Evolutionary conservation across 2,797 vertebrate genomes (phyloP).

Genomic region (Meda fulgida): DNA sequence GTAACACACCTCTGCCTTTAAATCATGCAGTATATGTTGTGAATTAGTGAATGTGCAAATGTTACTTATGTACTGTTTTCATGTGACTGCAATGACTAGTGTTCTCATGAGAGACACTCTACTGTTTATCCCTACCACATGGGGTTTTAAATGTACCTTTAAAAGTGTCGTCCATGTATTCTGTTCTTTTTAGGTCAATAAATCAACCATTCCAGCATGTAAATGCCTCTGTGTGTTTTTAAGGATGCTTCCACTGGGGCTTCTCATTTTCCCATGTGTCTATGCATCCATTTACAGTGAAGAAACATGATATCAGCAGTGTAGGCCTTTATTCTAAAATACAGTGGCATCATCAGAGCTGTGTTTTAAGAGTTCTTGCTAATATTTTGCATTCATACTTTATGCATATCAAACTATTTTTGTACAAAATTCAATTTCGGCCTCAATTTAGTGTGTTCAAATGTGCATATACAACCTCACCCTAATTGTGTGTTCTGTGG

Average conservation of each 20-base stretch:
- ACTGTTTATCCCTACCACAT: constrained; percentile 46
- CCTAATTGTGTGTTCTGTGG: not conserved
- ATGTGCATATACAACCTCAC: not conserved
- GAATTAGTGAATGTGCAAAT: constrained; percentile 65
- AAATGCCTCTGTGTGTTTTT: constrained; percentile 50
- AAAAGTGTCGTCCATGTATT: constrained; percentile 59
- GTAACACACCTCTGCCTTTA: constrained; percentile 41
- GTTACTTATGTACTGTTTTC: constrained; percentile 69
- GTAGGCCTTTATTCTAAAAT: not conserved
- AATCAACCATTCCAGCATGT: constrained; percentile 69
- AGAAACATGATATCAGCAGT: constrained; percentile 1
- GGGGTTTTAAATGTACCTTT: constrained; percentile 57
- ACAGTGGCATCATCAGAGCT: constrained; percentile 15
- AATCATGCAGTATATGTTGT: constrained; percentile 60
- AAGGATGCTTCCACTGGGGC: constrained; percentile 21
- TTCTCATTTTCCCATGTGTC: constrained; percentile 41
- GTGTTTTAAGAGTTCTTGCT: constrained; percentile 15
- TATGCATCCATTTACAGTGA: constrained; percentile 23
- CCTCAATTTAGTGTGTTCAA: not conserved
- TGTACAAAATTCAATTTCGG: not conserved
- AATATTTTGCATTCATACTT: not conserved
- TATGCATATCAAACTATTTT: not conserved
- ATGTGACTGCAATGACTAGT: constrained; percentile 55
- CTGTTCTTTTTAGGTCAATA: constrained; percentile 69
- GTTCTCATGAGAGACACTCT: constrained; percentile 59